Percentiles rank a stretch among this genome's conserved stretches.
phyloP scores from a whole-genome alignment of 2,797 vertebrate genomes.

The Parotocinclus haroldoi region DNA sequence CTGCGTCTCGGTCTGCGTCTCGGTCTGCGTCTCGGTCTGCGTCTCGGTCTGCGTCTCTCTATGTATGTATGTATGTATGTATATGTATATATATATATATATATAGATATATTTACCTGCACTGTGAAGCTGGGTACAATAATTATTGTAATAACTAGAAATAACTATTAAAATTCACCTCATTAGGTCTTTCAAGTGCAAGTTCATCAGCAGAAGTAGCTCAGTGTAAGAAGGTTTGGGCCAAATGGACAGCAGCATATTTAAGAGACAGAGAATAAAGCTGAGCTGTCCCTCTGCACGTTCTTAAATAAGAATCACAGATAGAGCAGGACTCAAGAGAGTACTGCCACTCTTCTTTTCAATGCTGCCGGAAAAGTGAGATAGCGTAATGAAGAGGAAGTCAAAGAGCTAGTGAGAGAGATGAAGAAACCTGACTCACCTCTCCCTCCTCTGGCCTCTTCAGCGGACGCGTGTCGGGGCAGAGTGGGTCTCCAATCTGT shows the following conservation, averaged over 20 bases:
- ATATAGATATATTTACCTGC: no score
- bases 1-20: no score
- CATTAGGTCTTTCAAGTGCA: no score
- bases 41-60: no score
- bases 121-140: no score
- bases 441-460: conserved; percentile 70
- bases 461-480: conserved; percentile 71
- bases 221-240: not conserved
- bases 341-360: conserved; percentile 55
- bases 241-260: conserved; percentile 53
- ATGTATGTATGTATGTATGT: no score
- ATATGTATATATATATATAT: no score
- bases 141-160: no score
- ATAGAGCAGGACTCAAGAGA: conserved; percentile 73
- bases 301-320: conserved; percentile 75
- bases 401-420: conserved; percentile 17
- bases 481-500: conserved; percentile 73
- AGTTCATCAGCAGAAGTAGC: no score
- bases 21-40: no score
- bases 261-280: conserved; percentile 61
- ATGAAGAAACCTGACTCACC: conserved; percentile 56
- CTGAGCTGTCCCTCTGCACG: conserved; percentile 64
- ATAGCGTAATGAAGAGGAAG: conserved; percentile 26
- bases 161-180: no score
- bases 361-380: conserved; percentile 51